These are phyloP conservation scores for Cynodonichthys magdalenae DNA, from an alignment of 2,797 vertebrate genomes.

Conservation along the genomic window DNA sequence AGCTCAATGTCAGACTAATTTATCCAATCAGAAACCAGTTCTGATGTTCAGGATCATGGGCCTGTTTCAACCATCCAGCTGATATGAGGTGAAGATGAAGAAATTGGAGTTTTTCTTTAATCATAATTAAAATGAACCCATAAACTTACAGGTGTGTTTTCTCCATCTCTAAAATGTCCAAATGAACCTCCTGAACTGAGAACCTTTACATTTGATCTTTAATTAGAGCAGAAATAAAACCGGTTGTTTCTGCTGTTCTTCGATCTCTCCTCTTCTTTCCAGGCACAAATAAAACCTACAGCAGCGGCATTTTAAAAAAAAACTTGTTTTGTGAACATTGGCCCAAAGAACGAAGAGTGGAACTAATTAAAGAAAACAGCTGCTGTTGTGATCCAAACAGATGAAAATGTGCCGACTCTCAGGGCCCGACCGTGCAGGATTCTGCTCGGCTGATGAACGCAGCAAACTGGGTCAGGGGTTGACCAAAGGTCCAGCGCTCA, in stretches of 20 bases:
- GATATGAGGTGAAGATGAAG: no score
- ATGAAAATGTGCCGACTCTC: slow-evolving; percentile 4
- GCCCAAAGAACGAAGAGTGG: slow-evolving; percentile 19
- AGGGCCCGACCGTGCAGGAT: neutral
- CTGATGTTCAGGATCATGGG: no score
- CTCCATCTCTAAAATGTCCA: slow-evolving; percentile 5
- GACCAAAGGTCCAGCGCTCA: slow-evolving; percentile 6
- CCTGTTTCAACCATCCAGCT: no score
- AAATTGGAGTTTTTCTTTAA: no score
- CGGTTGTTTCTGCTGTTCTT: slow-evolving; percentile 7
- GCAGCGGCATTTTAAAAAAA: slow-evolving; percentile 50
- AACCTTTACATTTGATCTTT: slow-evolving; percentile 32
- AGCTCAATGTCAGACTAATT: no score
- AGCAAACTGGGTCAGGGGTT: slow-evolving; percentile 21
- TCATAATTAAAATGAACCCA: no score
- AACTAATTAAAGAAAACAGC: slow-evolving; percentile 57
- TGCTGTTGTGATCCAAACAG: slow-evolving; percentile 29
- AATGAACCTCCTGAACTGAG: neutral
- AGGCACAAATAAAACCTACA: slow-evolving; percentile 3
- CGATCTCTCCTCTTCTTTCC: neutral
- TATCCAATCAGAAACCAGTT: no score
- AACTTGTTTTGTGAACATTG: slow-evolving; percentile 36
- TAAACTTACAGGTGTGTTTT: neutral
- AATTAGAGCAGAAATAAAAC: slow-evolving; percentile 24
- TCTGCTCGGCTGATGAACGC: neutral